Percentiles rank a stretch among this genome's conserved stretches.
Evolutionary conservation across 2,797 vertebrate genomes (phyloP).

Genomic region (Sebastes flavidus): DNA sequence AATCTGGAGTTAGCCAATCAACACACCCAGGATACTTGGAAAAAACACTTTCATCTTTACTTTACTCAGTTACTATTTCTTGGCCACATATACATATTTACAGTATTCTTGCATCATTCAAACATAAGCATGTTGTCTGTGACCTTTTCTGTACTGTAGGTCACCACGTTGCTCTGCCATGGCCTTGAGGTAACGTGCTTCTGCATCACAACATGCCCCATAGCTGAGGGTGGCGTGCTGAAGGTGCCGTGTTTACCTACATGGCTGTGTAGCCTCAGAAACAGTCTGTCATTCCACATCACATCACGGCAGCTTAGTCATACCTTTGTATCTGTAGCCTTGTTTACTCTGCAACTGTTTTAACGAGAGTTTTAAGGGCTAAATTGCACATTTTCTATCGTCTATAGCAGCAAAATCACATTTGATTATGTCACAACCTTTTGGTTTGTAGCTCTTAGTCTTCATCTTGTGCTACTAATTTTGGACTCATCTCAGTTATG

Average conservation of each 20-base stretch:
- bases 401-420: not conserved
- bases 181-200: not conserved
- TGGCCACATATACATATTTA: not conserved
- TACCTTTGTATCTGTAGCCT: not conserved
- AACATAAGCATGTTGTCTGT: not conserved
- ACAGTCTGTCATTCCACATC: not conserved
- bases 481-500: not conserved
- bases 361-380: not conserved
- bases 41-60: not conserved
- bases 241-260: slow-evolving; percentile 32
- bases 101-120: not conserved
- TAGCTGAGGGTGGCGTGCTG: slow-evolving; percentile 2
- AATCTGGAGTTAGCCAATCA: not conserved
- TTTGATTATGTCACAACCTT: not conserved
- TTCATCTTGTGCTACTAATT: not conserved
- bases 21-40: not conserved
- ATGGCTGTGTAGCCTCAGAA: not conserved
- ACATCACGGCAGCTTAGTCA: slow-evolving; percentile 27
- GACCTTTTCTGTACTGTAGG: not conserved
- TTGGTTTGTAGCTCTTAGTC: not conserved
- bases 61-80: not conserved
- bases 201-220: slow-evolving; percentile 2
- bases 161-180: not conserved
- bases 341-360: slow-evolving; percentile 3
- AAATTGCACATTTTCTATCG: no score